Percentiles rank a stretch among this genome's conserved stretches.
phyloP scores from a whole-genome alignment of 2,113 vertebrate genomes.

The Chloebia gouldiae region DNA sequence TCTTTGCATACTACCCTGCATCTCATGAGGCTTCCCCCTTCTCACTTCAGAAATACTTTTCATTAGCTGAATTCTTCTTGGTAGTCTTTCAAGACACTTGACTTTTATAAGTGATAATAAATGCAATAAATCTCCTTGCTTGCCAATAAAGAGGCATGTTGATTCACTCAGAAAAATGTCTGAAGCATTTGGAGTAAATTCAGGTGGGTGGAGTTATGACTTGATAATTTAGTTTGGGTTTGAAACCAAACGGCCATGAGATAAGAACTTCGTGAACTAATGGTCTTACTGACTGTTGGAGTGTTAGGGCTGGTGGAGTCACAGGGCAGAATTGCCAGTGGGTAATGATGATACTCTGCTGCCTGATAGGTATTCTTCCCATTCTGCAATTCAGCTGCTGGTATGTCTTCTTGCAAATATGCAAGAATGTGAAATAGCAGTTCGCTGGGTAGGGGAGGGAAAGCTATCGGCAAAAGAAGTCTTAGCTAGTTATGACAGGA shows the following conservation, averaged over 20 bases:
- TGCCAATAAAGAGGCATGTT: slow-evolving; percentile 3
- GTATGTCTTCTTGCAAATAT: slow-evolving; percentile 6
- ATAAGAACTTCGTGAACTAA: slow-evolving; percentile 35
- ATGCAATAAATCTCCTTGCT: not conserved
- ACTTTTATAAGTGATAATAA: slow-evolving; percentile 49
- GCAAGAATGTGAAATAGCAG: slow-evolving; percentile 40
- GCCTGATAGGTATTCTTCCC: slow-evolving; percentile 6
- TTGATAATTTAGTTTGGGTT: slow-evolving; percentile 28
- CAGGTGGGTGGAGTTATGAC: slow-evolving; percentile 22
- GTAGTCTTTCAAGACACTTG: slow-evolving; percentile 41
- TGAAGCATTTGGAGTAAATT: not conserved
- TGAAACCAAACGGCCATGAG: slow-evolving; percentile 26
- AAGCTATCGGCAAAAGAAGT: not conserved
- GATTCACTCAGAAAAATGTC: slow-evolving; percentile 8
- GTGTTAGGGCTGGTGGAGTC: not conserved
- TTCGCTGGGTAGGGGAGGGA: not conserved
- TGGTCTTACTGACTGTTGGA: slow-evolving; percentile 19
- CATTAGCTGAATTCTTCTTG: slow-evolving; percentile 28
- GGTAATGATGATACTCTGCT: not conserved
- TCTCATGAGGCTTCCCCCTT: not conserved
- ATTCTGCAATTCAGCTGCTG: slow-evolving; percentile 8
- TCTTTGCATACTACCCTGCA: not conserved
- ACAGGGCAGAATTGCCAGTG: not conserved
- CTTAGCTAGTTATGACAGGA: slow-evolving; percentile 50
- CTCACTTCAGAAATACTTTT: slow-evolving; percentile 23